phyloP scores from a whole-genome alignment of 1,140 invertebrate genomes.

The Cherax quadricarinatus region DNA sequence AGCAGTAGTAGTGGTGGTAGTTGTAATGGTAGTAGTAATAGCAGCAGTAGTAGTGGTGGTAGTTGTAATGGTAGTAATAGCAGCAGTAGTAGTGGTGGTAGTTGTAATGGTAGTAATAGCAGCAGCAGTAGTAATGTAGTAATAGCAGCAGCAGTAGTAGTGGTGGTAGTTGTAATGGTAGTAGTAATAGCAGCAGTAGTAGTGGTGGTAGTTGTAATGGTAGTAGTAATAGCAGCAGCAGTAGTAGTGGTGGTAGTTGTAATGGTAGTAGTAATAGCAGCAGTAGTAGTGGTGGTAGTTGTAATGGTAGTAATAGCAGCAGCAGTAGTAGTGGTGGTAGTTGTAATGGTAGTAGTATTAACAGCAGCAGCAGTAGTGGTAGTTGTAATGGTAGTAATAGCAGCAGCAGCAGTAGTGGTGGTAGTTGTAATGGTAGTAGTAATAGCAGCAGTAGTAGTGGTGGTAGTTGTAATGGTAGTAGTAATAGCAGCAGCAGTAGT shows the following conservation, averaged over 20 bases:
- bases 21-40: background rate
- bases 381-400: background rate
- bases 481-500: too few species aligned
- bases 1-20: background rate
- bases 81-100: slow-evolving; percentile 21
- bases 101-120: background rate
- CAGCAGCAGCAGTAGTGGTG: background rate
- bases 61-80: slow-evolving; percentile 7
- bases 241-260: background rate
- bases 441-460: slow-evolving; percentile 16
- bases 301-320: slow-evolving; percentile 14
- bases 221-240: too few species aligned
- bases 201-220: background rate
- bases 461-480: background rate
- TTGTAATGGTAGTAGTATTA: background rate
- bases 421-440: slow-evolving; percentile 13
- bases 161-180: slow-evolving; percentile 11
- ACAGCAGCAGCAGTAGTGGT: background rate
- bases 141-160: background rate
- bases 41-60: slow-evolving; percentile 1
- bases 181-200: slow-evolving; percentile 14
- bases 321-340: slow-evolving; percentile 21
- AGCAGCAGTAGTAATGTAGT: background rate
- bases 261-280: slow-evolving; percentile 1
- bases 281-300: slow-evolving; percentile 1